Base-by-base conservation (phyloP, 2,888 invertebrate species). In the Mystacides longicornis region DNA sequence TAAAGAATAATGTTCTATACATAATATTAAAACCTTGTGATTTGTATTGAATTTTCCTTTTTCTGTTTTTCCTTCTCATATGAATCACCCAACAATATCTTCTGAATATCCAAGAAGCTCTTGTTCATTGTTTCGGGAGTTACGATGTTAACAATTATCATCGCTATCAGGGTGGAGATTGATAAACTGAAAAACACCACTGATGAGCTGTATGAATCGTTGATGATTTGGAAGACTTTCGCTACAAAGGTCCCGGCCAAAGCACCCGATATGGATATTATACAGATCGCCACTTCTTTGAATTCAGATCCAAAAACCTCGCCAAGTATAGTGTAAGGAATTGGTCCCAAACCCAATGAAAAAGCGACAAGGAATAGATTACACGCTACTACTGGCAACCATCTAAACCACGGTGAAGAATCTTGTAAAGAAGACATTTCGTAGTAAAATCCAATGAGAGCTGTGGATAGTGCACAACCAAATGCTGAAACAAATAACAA, bases 51-150 rank as follows among this genome's bases (percentile, higher is more conserved):
- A 5, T 51, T 48, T 51, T 51, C 33, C n/a, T 42, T 51, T 33
- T 14, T 22, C n/a, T 19, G 18, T 22, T 19, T 23, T 18, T 54
- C 54, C 2, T 16, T 31, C 27, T 56, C 43, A 16, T 37, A 16
- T 7, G 14, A 3, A 14, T 37, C 37, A 16, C 57, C 57, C 3
- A 37, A 18, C 21, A 58, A 45, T 37, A 55, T 69, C 20, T 74
- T 70, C 62, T 81, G 79, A 51, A 81, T 80, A 55, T 81, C 77
- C 37, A 71, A 66, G 21, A 81, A 67, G 47, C 78, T 79, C 61
- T 79, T 81, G 0, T 78, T 77, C 61, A 74, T 79, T 0, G 81
- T 81, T 66, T 81, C 81, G 1, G 80, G 81, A 0, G 81, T 74
- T 52, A 71, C 56, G 14, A 75, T 64, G n/a, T 67, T 64, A 1